Evolutionary conservation across 2,113 vertebrate species (phyloP), one percentile per base, ranked within the genome.

Genomic region (Ctenodactylus gundi): DNA sequence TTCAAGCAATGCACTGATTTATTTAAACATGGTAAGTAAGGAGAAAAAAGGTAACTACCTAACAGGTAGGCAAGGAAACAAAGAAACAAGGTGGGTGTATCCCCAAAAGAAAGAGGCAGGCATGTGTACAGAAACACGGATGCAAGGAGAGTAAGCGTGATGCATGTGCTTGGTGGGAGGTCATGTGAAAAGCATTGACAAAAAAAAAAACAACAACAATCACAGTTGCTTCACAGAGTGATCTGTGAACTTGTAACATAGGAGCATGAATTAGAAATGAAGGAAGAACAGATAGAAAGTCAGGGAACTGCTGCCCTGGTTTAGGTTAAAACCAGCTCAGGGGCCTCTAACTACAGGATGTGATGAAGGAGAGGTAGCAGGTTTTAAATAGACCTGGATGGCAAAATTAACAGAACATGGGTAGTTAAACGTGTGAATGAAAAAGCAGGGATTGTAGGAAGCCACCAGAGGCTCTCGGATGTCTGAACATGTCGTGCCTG

Each of bases 201-300:
- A 64, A 72, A 36, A 1, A 72, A n/a, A n/a, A n/a, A n/a, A n/a
- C n/a, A n/a, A n/a, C n/a, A n/a, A 53, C 0, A 1, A 41, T 65
- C 23, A 31, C 18, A 18, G 68, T 39, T 88, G 20, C 44, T 75
- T 76, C 67, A 6, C 27, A 88, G 36, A 58, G 58, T 25, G 9
- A 15, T 17, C 14, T 39, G 46, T 18, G 55, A 88, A 39, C 23
- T 46, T 83, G 12, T 36, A 78, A 80, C 2, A 55, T 21, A 7
- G 77, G 41, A 60, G 3, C 14, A 29, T 49, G 72, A 49, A 64
- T 13, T 77, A 4, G 9, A 11, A 36, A 17, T 0, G 0, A 14
- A 62, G 18, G 18, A 88, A 88, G 51, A 83, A 7, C 29, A 29
- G 7, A 58, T 49, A 20, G 23, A 70, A 46, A 73, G 13, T 53